Conservation (phyloP, 2,797 vertebrate species). For the Emys orbicularis region DNA sequence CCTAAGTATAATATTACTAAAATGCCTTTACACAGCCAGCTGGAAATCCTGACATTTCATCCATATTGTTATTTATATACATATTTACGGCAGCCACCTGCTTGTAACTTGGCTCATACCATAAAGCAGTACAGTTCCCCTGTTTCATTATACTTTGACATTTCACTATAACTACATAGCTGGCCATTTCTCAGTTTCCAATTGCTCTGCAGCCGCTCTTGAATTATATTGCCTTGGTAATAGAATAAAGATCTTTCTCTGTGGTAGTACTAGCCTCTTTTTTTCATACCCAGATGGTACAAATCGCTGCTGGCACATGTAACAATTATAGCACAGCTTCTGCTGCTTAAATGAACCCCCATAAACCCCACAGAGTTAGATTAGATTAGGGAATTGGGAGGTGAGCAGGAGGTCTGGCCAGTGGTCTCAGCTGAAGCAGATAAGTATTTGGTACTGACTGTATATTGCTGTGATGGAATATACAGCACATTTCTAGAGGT, state of each 20-base stretch:
- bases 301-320: conserved; percentile 78
- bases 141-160: conserved; percentile 82
- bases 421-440: conserved; percentile 71
- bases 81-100: conserved; percentile 83
- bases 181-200: conserved; percentile 78
- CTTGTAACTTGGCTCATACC: conserved; percentile 71
- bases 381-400: conserved; percentile 89
- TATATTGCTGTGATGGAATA: conserved; percentile 55
- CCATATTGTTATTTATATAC: conserved; percentile 82
- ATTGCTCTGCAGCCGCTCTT: conserved; percentile 77
- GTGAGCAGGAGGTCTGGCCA: conserved; percentile 78
- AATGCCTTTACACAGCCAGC: conserved; percentile 77
- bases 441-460: conserved; percentile 60
- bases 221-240: conserved; percentile 79
- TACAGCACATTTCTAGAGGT: neutral
- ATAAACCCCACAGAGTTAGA: conserved; percentile 81
- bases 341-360: conserved; percentile 82
- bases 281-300: conserved; percentile 80
- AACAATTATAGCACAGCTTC: conserved; percentile 82
- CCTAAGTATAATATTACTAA: conserved; percentile 72
- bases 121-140: conserved; percentile 66
- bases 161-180: conserved; percentile 76
- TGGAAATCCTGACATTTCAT: conserved; percentile 79
- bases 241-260: conserved; percentile 79
- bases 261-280: conserved; percentile 48